Evolutionary conservation across 2,797 vertebrate genomes (phyloP).

Genomic region (Gila robusta): DNA sequence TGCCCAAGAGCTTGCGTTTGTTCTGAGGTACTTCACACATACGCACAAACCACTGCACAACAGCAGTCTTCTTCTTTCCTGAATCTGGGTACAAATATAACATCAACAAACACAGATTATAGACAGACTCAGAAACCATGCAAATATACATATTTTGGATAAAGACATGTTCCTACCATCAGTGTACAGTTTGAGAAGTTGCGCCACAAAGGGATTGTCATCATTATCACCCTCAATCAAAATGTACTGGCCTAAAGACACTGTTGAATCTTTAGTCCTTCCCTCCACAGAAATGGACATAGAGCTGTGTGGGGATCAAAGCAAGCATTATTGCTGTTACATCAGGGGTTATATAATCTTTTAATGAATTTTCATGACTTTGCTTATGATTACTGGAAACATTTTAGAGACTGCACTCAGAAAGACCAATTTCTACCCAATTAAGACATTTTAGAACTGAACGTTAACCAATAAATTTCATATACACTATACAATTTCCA

Average conservation of each 20-base stretch:
- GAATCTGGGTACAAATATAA: constrained; percentile 64
- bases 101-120: background rate
- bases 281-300: constrained; percentile 79
- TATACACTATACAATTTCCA: background rate
- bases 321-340: background rate
- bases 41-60: constrained; percentile 88
- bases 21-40: constrained; percentile 82
- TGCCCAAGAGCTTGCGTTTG: constrained; percentile 83
- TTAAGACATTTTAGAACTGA: background rate
- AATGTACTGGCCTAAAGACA: constrained; percentile 84
- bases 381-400: background rate
- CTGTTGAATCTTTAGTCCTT: constrained; percentile 60
- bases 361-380: background rate
- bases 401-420: background rate
- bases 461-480: background rate
- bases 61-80: constrained; percentile 75
- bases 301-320: constrained; percentile 77
- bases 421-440: background rate
- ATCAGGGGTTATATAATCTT: background rate
- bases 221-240: constrained; percentile 86
- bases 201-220: constrained; percentile 86
- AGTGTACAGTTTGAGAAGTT: constrained; percentile 83
- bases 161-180: constrained; percentile 81
- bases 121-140: background rate
- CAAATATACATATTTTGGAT: background rate